A percentile compares a stretch with the other conserved stretches of the same genome.
Evolutionary conservation across 2,888 invertebrate species (phyloP).

Genomic region (Drosophila nigricruria): DNA sequence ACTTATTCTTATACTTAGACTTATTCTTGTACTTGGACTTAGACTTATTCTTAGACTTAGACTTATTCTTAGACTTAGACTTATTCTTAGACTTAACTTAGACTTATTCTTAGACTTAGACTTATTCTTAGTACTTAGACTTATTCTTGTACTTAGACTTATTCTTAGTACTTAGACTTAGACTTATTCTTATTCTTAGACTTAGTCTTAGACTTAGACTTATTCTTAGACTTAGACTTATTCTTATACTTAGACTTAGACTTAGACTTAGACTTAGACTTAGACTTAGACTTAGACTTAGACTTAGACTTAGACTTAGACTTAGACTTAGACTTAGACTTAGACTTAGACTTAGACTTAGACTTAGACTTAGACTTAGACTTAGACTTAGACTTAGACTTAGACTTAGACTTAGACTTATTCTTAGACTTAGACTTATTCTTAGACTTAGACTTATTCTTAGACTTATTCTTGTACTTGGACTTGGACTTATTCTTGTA

Average conservation of each 20-base stretch:
- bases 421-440: neutral
- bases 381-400: conserved; percentile 2
- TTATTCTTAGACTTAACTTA: neutral
- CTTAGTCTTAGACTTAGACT: neutral
- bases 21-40: conserved; percentile 1
- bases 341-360: neutral
- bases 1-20: neutral
- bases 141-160: conserved; percentile 1
- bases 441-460: conserved; percentile 3
- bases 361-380: conserved; percentile 1
- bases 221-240: too few species aligned
- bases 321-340: neutral
- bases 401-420: neutral
- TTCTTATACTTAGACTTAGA: neutral
- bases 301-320: neutral
- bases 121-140: conserved; percentile 1
- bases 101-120: conserved; percentile 1
- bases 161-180: neutral
- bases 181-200: neutral
- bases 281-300: neutral
- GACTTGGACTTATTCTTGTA: conserved; percentile 1
- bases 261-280: neutral
- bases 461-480: neutral
- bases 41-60: neutral
- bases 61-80: neutral